These are phyloP conservation scores for Pogonocherus hispidulus DNA, from an alignment of 2,888 invertebrate species.

Conservation along the genomic window DNA sequence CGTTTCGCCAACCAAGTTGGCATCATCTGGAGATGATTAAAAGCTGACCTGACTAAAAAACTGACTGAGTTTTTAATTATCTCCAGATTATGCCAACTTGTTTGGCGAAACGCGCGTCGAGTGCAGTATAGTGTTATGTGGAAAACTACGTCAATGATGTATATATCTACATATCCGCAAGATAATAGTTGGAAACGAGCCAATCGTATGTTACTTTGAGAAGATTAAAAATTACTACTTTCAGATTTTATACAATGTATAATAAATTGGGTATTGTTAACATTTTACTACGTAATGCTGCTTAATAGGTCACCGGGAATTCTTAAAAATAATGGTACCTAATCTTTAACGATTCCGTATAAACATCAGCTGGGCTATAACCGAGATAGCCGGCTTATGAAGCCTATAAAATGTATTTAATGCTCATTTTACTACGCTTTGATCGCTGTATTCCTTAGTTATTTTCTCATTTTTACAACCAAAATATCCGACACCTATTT, in stretches of 20 bases:
- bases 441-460: constrained; percentile 28
- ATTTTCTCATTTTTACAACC: constrained; percentile 24
- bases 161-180: too few species aligned
- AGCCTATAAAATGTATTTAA: constrained; percentile 34
- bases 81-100: too few species aligned
- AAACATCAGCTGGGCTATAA: constrained; percentile 27
- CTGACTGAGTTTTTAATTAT: too few species aligned
- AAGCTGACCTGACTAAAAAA: too few species aligned
- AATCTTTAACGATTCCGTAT: constrained; percentile 22
- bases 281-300: constrained; percentile 3
- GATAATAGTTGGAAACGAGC: too few species aligned
- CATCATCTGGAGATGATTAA: too few species aligned
- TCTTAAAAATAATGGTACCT: constrained; percentile 14
- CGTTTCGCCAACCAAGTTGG: too few species aligned
- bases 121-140: too few species aligned
- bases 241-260: neutral
- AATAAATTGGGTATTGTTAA: neutral
- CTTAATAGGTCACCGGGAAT: constrained; percentile 13
- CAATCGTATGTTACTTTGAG: too few species aligned
- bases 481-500: constrained; percentile 22
- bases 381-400: constrained; percentile 29
- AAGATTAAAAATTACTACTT: too few species aligned
- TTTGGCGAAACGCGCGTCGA: too few species aligned
- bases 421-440: constrained; percentile 22
- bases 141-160: too few species aligned